These are phyloP conservation scores for Empidonax alnorum DNA, from an alignment of 2,113 vertebrate species.

Conservation along the genomic window DNA sequence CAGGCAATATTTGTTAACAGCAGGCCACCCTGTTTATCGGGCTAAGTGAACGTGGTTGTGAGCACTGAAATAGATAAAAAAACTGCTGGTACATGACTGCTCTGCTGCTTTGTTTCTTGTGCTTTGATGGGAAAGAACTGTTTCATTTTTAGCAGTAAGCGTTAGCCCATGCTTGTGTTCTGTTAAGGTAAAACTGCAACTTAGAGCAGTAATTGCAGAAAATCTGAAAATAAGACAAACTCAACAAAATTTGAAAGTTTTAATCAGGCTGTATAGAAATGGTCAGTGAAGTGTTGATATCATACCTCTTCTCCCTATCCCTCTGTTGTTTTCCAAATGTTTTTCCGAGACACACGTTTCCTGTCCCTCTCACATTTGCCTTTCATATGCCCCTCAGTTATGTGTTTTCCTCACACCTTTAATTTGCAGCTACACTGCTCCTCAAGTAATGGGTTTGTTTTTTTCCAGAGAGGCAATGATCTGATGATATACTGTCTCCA, in stretches of 20 bases:
- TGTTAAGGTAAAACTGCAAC: not conserved
- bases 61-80: slow-evolving; percentile 29
- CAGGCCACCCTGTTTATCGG: slow-evolving; percentile 18
- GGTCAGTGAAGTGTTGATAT: not conserved
- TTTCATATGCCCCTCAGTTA: slow-evolving; percentile 35
- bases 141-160: not conserved
- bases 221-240: not conserved
- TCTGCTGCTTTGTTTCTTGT: slow-evolving; percentile 26
- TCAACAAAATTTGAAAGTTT: not conserved
- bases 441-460: slow-evolving; percentile 37
- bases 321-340: not conserved
- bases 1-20: slow-evolving; percentile 47
- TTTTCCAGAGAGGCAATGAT: slow-evolving; percentile 17
- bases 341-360: not conserved
- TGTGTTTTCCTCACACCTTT: slow-evolving; percentile 10
- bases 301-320: not conserved
- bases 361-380: not conserved
- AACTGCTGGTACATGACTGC: slow-evolving; percentile 6
- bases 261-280: not conserved
- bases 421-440: slow-evolving; percentile 33
- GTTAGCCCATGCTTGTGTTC: not conserved
- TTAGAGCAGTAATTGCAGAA: not conserved
- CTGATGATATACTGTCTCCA: slow-evolving; percentile 32
- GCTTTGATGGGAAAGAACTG: slow-evolving; percentile 18
- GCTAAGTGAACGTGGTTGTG: not conserved